Base-by-base conservation (phyloP, 1,140 invertebrate genomes). In the Ooceraea biroi region DNA sequence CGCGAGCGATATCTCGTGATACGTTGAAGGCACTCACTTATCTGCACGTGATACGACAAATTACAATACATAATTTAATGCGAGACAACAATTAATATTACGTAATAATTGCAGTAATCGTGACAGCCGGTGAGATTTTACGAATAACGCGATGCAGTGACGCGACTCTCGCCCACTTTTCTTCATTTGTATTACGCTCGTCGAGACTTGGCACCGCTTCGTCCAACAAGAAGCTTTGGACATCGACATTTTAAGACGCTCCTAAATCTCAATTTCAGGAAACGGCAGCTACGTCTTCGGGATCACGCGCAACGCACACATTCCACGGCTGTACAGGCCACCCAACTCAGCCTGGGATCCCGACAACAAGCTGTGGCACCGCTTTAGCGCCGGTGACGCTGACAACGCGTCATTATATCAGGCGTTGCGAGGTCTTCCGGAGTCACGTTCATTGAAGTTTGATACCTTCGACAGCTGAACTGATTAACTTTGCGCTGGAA, bases 341-440 rank as follows among this genome's bases (percentile, higher is more conserved):
- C 48, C 88, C 5, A 84, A 86, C 44, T 82, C 88, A 25, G 71
- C 82, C n/a, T 92, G 91, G 89, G 84, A 88, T 73, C 83, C 88
- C 7, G 74, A 84, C 30, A 92, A 89, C 48, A 92, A 92, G 69
- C 63, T 89, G 27, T 88, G 89, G 41, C 92, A 94, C 72, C 87
- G 93, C 22, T 94, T 92, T 72, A 94, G 93, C 71, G 93, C 93
- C 27, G 93, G 93, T 1, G 93, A 94, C 65, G 93, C 93, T n/a
- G 93, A 93, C n/a, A 88, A 92, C 77, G 89, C 88, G 12, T 89
- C 88, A 3, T 78, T 91, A 12, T 91, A 91, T 74, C 89, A 89
- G 61, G 86, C 88, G 19, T 58, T 92, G n/a, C 90, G 86, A n/a
- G 85, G 88, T 82, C 86, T 93, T 52, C 92, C 93, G 27, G 91